These are phyloP conservation scores for Taphrorychus bicolor DNA, from an alignment of 2,888 invertebrate species.

Conservation along the genomic window DNA sequence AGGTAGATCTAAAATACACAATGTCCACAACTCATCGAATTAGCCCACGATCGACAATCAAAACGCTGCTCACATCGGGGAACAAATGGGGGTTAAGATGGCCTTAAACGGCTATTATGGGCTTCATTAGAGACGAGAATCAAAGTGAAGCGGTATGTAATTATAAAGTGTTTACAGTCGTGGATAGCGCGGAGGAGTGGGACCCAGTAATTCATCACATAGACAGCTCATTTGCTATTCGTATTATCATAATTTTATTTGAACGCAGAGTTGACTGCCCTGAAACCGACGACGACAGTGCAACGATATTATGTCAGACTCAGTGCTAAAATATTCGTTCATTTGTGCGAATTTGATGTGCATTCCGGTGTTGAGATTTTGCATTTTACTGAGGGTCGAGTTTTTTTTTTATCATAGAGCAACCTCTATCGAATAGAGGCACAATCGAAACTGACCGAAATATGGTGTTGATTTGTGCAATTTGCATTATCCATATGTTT, in stretches of 20 bases:
- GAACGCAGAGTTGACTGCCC: constrained; percentile 54
- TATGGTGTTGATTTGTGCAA: too few relatives aligned
- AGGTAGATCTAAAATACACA: neutral
- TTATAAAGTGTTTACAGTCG: constrained; percentile 61
- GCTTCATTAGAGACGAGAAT: constrained; percentile 58
- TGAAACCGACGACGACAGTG: constrained; percentile 16
- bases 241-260: constrained; percentile 59
- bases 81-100: constrained; percentile 17
- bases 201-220: constrained; percentile 59
- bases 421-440: too few relatives aligned
- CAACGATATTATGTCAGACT: constrained; percentile 7
- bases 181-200: constrained; percentile 56
- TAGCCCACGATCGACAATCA: constrained; percentile 3
- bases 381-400: neutral
- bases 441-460: too few relatives aligned
- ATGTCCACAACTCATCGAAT: neutral
- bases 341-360: neutral
- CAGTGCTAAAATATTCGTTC: constrained; percentile 1
- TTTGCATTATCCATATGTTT: too few relatives aligned
- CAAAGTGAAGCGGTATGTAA: constrained; percentile 60
- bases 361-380: neutral
- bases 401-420: neutral
- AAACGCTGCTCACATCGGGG: constrained; percentile 10
- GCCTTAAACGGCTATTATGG: constrained; percentile 55
- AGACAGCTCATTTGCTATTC: constrained; percentile 60